phyloP scores from a whole-genome alignment of 2,113 vertebrate species.

The Rhabdornis inornatus region DNA sequence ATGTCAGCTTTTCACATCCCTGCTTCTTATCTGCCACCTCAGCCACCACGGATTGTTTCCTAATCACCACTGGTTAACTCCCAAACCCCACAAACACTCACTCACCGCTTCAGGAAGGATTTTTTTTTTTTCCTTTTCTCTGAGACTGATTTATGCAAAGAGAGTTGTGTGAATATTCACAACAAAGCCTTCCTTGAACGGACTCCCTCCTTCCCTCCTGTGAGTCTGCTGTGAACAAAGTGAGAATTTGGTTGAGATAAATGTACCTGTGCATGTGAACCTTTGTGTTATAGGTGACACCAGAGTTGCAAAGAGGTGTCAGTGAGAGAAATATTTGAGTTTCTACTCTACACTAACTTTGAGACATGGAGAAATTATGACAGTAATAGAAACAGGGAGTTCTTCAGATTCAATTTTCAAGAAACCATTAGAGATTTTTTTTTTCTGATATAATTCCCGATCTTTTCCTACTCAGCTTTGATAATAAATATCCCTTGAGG shows the following conservation, averaged over 20 bases:
- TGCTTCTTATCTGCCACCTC: neutral
- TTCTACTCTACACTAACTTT: neutral
- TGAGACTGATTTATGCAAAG: neutral
- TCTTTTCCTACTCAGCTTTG: slow-evolving; percentile 39
- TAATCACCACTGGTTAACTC: neutral
- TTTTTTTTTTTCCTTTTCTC: neutral
- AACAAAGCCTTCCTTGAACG: neutral
- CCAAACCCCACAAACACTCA: neutral
- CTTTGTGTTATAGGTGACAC: neutral
- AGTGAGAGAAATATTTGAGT: neutral
- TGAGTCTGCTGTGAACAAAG: neutral
- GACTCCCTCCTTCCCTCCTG: neutral
- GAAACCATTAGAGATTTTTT: neutral
- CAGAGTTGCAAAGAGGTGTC: neutral
- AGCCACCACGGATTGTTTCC: neutral
- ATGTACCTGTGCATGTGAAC: too few relatives aligned
- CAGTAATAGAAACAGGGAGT: neutral
- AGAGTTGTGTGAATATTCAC: neutral
- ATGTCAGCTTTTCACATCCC: neutral
- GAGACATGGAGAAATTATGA: slow-evolving; percentile 2
- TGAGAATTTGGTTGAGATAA: neutral
- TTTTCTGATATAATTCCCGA: slow-evolving; percentile 25
- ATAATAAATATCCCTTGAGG: slow-evolving; percentile 46
- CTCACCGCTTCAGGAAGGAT: neutral
- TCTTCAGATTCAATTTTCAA: slow-evolving; percentile 12